Evolutionary conservation across 2,888 invertebrate species (phyloP), one percentile per base, ranked within the genome.

Genomic region (Calameuta idolon): DNA sequence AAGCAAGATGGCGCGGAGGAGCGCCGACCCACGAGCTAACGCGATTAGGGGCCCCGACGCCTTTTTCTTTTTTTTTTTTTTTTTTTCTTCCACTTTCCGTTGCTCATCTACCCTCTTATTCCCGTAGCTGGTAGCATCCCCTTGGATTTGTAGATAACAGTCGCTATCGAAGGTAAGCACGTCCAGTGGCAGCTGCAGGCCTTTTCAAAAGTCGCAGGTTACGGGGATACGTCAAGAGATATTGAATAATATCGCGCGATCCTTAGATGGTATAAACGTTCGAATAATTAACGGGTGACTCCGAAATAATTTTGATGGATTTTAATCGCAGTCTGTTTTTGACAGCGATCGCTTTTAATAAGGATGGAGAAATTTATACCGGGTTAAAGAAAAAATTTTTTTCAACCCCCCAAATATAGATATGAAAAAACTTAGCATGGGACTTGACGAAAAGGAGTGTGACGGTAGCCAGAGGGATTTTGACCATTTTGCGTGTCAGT

Each of bases 1-100:
- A 90, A 90, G 88, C 88, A 91, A 89, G 83, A 90, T 90, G 89
- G 89, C 87, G 86, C 55, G 1, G 55, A 23, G 55, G 5, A 83
- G 35, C 30, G 74, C 68, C 73, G 73, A 71, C 69, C 35, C 77
- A 75, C 74, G 69, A 76, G 75, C 76, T 80, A 77, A 81, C 79
- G 76, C 79, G 79, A 81, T 81, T 81, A 80, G 75, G 76, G 76
- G 78, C 76, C 75, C 69, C 74, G 34, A 35, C 75, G 73, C 40
- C 37, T 37, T 74, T 74, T 33, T 33, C 33, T 33, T 3, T 33
- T 33, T 33, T 4, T 33, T 3, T 33, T 33, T 33, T 23, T 74
- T 35, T 76, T 76, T 76, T 69, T 23, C 23, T 55, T 55, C 55
- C 55, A 55, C 55, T 55, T 55, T 55, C 55, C 55, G 55, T 55